Conservation (phyloP, 2,113 vertebrate species). For the Rhea pennata region DNA sequence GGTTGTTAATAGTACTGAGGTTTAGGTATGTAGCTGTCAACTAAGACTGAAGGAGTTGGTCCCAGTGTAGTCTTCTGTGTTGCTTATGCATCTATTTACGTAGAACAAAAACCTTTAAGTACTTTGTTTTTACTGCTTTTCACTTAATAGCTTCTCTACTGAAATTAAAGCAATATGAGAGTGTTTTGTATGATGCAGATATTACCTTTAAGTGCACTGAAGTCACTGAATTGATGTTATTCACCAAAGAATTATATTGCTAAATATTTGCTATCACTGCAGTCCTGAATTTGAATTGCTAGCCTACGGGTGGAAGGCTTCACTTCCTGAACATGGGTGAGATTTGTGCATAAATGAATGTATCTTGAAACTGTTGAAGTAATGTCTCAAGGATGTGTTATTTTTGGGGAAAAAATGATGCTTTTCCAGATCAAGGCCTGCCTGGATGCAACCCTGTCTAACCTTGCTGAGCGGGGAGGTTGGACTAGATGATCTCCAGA, state of each 20-base stretch:
- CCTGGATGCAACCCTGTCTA: no score
- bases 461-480: no score
- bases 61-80: not conserved
- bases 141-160: not conserved
- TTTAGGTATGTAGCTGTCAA: not conserved
- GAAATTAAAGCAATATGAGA: conserved; percentile 3
- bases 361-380: not conserved
- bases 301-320: not conserved
- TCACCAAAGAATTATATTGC: not conserved
- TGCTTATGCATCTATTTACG: not conserved
- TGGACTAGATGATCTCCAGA: no score
- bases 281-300: not conserved
- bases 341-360: not conserved
- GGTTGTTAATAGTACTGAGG: not conserved
- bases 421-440: not conserved
- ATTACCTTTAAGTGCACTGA: not conserved
- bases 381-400: not conserved
- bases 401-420: not conserved
- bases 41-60: not conserved
- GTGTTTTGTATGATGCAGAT: not conserved
- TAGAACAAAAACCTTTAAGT: conserved; percentile 1
- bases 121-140: conserved; percentile 26
- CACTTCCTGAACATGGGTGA: not conserved
- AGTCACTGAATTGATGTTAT: not conserved
- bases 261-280: not conserved